Percentiles rank a stretch among this genome's conserved stretches.
phyloP scores from a whole-genome alignment of 2,113 vertebrate genomes.

The Propithecus coquereli region DNA sequence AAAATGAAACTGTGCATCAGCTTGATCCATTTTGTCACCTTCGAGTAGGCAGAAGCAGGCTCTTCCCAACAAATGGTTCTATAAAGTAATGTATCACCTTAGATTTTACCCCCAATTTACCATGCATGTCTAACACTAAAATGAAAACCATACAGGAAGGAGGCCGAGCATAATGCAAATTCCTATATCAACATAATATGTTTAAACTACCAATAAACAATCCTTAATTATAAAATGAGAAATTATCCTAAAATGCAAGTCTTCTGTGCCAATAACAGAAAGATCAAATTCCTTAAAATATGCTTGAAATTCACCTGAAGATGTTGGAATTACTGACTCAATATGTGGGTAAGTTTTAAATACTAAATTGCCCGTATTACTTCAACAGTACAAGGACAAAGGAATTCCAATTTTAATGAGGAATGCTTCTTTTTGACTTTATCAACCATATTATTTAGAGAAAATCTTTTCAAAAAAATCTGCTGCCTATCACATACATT shows the following conservation, averaged over 20 bases:
- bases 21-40: constrained; percentile 99
- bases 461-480: constrained; percentile 22
- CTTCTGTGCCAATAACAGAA: neutral
- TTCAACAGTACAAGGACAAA: neutral
- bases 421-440: neutral
- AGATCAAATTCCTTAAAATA: constrained; percentile 47
- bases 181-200: neutral
- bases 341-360: neutral
- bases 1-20: constrained; percentile 98
- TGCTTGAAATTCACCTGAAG: constrained; percentile 19
- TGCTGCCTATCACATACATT: constrained; percentile 3
- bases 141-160: neutral
- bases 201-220: neutral
- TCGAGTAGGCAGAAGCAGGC: constrained; percentile 99
- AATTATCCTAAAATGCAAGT: constrained; percentile 23
- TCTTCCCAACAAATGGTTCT: constrained; percentile 98
- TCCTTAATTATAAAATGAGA: constrained; percentile 32
- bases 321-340: constrained; percentile 4
- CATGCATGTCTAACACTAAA: neutral
- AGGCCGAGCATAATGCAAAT: neutral
- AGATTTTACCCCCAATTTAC: neutral
- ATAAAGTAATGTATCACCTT: constrained; percentile 52
- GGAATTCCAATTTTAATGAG: constrained; percentile 35
- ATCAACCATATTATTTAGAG: neutral
- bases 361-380: constrained; percentile 9